Base-by-base conservation (phyloP, 2,888 invertebrate species). In the Liopterus haemorrhoidalis region DNA sequence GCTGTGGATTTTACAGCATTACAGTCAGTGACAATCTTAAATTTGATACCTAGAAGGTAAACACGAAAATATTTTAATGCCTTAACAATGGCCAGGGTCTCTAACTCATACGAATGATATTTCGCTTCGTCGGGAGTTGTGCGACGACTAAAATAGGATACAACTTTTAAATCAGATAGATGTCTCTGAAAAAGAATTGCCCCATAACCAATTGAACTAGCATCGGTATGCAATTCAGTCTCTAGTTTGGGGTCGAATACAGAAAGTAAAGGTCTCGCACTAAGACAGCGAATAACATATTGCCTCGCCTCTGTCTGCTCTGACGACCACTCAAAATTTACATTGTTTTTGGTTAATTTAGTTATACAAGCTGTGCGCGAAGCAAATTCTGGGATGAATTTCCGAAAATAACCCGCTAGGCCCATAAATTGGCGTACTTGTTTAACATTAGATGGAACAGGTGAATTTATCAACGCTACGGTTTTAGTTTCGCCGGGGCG, bases 21-120 rank as follows among this genome's bases (percentile, higher is more conserved):
- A 35, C 61, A 64, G 38, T 68, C 66, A 2, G 59, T 61, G 3
- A 57, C 40, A 1, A 62, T 46, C 8, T 43, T 52, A 39, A 63
- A 61, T 0, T 38, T 36, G 5, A 51, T 48, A 2, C 57, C 57
- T 9, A 55, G 40, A 0, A 61, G 22, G 33, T 59, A 61, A 5
- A 52, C 52, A 6, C 57, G 52, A 46, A 61, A 60, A 45, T 58
- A 49, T 28, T 52, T 39, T 1, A 61, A 20, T 0, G 56, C 54
- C 32, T 54, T 57, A 1, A 63, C 50, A 1, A 64, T 52, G 0
- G 64, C 65, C 35, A 65, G 46, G 2, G 56, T 53, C 38, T 65
- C 60, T 5, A 55, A 32, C 28, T 66, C 61, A 11, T 58, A 55
- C 3, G 55, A 55, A 18, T 57, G 55, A 37, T 62, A 64, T 8